phyloP scores from a whole-genome alignment of 2,797 vertebrate species.

The Carduelis carduelis region DNA sequence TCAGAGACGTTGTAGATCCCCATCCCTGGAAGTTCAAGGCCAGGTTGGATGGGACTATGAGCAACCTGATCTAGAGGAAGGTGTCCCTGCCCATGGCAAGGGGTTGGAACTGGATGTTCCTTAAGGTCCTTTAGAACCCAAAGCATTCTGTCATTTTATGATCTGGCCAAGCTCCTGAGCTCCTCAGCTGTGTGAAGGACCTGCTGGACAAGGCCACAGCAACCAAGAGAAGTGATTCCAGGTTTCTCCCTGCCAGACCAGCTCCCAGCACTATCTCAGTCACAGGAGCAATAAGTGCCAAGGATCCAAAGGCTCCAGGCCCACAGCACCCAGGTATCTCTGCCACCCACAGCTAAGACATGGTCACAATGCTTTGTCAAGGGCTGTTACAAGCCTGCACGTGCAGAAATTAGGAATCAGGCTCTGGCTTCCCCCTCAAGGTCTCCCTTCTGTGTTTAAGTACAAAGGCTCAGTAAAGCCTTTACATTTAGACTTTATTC shows the following conservation, averaged over 20 bases:
- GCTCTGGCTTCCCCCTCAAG: background rate
- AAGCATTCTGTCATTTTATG: background rate
- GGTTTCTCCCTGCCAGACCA: background rate
- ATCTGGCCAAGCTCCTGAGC: background rate
- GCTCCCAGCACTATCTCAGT: background rate
- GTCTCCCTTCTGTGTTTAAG: background rate
- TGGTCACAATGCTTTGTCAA: background rate
- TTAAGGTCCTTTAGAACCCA: background rate
- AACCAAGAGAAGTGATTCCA: background rate
- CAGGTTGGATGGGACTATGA: background rate
- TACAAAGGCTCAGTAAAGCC: background rate
- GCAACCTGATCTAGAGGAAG: background rate
- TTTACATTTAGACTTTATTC: slow-evolving; percentile 24
- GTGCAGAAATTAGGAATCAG: background rate
- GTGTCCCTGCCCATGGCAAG: background rate
- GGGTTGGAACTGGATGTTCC: background rate
- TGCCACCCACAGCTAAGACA: background rate
- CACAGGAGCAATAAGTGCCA: background rate
- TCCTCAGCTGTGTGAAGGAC: background rate
- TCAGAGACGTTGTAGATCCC: accelerated
- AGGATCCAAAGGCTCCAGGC: background rate
- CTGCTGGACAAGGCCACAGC: background rate
- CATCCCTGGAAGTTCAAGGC: background rate
- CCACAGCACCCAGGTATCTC: background rate
- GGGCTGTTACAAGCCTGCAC: background rate